Conservation (phyloP, 2,113 vertebrate genomes). For the Epinephelus lanceolatus region DNA sequence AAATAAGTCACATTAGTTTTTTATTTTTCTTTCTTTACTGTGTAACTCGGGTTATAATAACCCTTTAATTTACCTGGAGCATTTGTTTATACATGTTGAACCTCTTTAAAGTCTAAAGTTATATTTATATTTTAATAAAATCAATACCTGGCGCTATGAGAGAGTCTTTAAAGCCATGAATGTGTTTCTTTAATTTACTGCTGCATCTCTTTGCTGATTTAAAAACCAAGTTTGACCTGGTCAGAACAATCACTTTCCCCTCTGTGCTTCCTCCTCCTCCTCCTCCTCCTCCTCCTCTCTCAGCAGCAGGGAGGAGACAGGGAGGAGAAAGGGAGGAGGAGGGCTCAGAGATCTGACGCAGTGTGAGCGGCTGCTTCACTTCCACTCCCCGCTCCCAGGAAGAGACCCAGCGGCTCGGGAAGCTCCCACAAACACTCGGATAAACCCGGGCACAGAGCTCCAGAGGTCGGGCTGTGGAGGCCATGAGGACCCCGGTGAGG, state of each 20-base stretch:
- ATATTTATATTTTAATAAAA: no score
- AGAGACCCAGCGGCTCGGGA: slow-evolving; percentile 30
- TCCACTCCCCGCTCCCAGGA: slow-evolving; percentile 51
- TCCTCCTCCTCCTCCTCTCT: neutral
- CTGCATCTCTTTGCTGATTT: neutral
- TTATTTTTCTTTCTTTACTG: no score
- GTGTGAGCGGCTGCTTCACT: slow-evolving; percentile 59
- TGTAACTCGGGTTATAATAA: no score
- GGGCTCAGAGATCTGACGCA: slow-evolving; percentile 77
- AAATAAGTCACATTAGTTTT: no score
- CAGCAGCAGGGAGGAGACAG: slow-evolving; percentile 24
- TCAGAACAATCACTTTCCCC: neutral
- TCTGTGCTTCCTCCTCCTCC: neutral
- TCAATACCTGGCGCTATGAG: no score
- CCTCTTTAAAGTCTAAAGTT: no score
- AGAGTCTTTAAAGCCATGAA: no score
- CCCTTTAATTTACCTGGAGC: no score
- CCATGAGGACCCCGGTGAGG: slow-evolving; percentile 35
- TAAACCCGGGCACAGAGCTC: neutral
- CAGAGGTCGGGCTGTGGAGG: neutral
- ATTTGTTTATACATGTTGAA: no score
- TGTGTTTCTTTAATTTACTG: neutral
- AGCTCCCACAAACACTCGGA: slow-evolving; percentile 2
- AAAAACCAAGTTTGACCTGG: neutral
- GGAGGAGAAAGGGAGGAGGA: slow-evolving; percentile 49